phyloP scores from a whole-genome alignment of 37 sponge, comb jelly and placozoan species.

The Diacarnus erythraeanus region DNA sequence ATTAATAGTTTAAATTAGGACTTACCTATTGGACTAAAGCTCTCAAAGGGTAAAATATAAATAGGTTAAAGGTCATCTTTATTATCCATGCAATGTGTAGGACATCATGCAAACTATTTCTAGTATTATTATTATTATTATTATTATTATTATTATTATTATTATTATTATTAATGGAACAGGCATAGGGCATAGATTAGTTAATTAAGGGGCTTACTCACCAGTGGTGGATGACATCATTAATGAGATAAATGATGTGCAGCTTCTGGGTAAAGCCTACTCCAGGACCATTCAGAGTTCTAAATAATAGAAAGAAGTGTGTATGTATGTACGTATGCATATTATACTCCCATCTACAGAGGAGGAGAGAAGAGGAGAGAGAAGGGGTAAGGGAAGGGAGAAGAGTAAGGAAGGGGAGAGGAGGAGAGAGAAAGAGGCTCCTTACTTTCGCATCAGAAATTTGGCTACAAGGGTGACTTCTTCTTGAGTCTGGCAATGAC shows the following conservation, averaged over 20 bases:
- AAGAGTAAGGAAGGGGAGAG: too few species aligned
- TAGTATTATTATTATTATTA: neutral
- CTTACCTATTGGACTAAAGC: too few species aligned
- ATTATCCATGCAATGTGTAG: neutral
- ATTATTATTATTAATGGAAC: too few species aligned
- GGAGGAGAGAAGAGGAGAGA: too few species aligned
- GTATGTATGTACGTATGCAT: neutral
- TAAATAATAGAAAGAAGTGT: neutral
- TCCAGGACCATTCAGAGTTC: slow-evolving; percentile 57
- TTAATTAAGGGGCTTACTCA: slow-evolving; percentile 22
- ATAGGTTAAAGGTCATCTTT: too few species aligned
- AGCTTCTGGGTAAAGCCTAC: slow-evolving; percentile 76
- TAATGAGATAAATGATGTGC: slow-evolving; percentile 93
- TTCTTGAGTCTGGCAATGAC: slow-evolving; percentile 50
- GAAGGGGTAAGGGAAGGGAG: too few species aligned
- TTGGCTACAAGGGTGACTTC: slow-evolving; percentile 76
- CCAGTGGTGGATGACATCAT: slow-evolving; percentile 94
- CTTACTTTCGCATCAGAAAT: slow-evolving; percentile 74
- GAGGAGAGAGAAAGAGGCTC: too few species aligned
- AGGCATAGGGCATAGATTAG: neutral
- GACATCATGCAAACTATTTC: neutral
- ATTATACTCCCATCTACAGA: too few species aligned
- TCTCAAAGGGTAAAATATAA: too few species aligned
- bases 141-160: neutral
- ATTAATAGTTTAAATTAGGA: too few species aligned